A percentile compares a stretch with the other conserved stretches of the same genome.
Evolutionary conservation across 2,888 invertebrate genomes (phyloP).

Genomic region (Escarpia spicata): DNA sequence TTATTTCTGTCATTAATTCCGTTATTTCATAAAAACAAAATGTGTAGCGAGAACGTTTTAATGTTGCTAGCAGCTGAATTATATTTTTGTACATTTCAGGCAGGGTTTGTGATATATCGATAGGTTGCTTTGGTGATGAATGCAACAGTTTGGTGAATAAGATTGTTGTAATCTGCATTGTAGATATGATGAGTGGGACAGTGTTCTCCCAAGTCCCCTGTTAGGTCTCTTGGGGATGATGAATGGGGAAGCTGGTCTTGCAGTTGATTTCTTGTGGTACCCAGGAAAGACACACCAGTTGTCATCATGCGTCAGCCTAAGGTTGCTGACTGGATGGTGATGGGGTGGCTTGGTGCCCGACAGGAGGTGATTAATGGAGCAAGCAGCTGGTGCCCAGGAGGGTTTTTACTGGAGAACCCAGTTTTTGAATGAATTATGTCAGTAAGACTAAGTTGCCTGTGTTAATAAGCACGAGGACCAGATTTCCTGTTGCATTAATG

Average conservation of each 20-base stretch:
- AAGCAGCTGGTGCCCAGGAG: not conserved
- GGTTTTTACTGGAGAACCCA: not conserved
- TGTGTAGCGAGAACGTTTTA: not conserved
- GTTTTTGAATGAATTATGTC: not conserved
- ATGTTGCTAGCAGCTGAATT: not conserved
- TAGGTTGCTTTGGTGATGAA: not conserved
- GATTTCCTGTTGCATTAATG: not conserved
- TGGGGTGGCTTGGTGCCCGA: not conserved
- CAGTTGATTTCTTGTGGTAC: not conserved
- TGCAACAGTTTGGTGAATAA: not conserved
- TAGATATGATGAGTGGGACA: not conserved
- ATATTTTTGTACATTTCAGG: not conserved
- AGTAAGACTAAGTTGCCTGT: not conserved
- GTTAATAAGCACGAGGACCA: not conserved
- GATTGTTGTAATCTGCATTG: not conserved
- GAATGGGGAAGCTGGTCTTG: not conserved
- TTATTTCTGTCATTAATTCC: not conserved
- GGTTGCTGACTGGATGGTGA: not conserved
- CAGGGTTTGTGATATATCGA: not conserved
- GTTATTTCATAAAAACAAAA: not conserved
- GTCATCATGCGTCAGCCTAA: not conserved
- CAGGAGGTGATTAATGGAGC: not conserved
- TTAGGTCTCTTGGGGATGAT: not conserved
- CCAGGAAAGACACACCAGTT: not conserved
- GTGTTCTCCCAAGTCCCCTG: not conserved